Percentiles rank a stretch among this genome's conserved stretches.
These are phyloP conservation scores for Microctenopoma stevenorrisi DNA, from an alignment of 2,797 vertebrate species.

Conservation along the genomic window DNA sequence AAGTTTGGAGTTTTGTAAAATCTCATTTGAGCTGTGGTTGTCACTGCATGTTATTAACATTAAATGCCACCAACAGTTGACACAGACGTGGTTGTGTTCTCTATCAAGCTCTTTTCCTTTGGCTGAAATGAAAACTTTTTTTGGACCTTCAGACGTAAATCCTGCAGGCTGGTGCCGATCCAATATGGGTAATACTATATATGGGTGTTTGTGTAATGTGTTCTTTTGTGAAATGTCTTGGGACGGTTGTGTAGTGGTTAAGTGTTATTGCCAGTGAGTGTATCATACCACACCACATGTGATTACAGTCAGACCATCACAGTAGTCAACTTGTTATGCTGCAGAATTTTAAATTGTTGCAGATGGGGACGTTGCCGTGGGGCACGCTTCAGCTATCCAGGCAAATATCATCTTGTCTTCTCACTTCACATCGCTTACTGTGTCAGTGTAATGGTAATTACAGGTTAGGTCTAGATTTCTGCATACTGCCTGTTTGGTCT, in stretches of 20 bases:
- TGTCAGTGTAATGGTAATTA: slow-evolving; percentile 47
- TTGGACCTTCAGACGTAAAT: no score
- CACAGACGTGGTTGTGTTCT: no score
- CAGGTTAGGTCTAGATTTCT: slow-evolving; percentile 40
- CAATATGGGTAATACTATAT: no score
- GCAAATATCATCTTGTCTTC: slow-evolving; percentile 43
- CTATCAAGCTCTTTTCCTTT: no score
- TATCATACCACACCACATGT: not conserved
- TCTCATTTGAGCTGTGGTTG: no score
- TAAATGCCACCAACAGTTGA: no score
- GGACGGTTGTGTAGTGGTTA: slow-evolving; percentile 3
- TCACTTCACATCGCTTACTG: slow-evolving; percentile 22
- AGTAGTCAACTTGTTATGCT: slow-evolving; percentile 8
- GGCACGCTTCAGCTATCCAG: slow-evolving; percentile 15
- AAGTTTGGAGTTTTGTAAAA: no score
- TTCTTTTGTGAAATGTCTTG: slow-evolving; percentile 16
- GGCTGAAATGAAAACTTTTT: no score
- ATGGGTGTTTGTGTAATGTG: not conserved
- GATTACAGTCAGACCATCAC: slow-evolving; percentile 7
- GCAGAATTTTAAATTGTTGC: slow-evolving; percentile 23
- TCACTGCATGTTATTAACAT: no score
- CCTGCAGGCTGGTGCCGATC: no score
- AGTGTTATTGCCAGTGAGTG: slow-evolving; percentile 3
- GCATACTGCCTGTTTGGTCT: slow-evolving; percentile 29
- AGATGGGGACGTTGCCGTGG: slow-evolving; percentile 22